phyloP scores from a whole-genome alignment of 2,113 vertebrate genomes.

The Todiramphus chloris region DNA sequence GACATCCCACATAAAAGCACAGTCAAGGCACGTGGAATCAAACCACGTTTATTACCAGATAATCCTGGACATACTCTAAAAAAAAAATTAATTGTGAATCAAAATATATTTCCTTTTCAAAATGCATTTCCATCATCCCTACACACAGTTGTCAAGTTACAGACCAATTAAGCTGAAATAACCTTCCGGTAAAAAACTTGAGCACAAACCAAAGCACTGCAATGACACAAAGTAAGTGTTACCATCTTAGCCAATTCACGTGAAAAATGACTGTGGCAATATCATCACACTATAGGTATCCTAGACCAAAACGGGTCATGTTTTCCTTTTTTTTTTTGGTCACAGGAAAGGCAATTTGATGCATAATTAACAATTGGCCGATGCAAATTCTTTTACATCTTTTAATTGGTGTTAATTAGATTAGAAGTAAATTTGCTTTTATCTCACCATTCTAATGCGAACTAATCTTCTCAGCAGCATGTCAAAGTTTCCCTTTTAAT shows the following conservation, averaged over 20 bases:
- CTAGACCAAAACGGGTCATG: constrained; percentile 64
- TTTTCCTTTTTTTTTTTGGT: constrained; percentile 65
- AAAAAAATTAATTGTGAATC: background rate
- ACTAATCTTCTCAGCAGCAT: constrained; percentile 85
- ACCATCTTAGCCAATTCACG: constrained; percentile 32
- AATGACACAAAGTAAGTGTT: constrained; percentile 51
- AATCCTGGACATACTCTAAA: background rate
- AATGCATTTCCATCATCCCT: background rate
- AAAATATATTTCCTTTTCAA: background rate
- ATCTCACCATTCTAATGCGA: constrained; percentile 86
- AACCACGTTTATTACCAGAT: background rate
- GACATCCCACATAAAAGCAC: background rate
- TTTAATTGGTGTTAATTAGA: constrained; percentile 94
- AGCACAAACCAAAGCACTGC: constrained; percentile 27
- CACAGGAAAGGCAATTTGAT: constrained; percentile 80
- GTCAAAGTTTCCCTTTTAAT: constrained; percentile 84
- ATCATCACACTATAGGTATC: constrained; percentile 33
- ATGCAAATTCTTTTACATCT: constrained; percentile 83
- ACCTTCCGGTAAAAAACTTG: constrained; percentile 27
- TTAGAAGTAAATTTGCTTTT: constrained; percentile 84
- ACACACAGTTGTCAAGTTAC: background rate
- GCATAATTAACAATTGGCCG: constrained; percentile 88
- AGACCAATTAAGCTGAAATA: constrained; percentile 9
- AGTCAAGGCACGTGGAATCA: background rate
- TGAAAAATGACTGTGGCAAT: constrained; percentile 70